Base-by-base conservation (phyloP, 2,888 invertebrate species). In the Dioctria linearis region DNA sequence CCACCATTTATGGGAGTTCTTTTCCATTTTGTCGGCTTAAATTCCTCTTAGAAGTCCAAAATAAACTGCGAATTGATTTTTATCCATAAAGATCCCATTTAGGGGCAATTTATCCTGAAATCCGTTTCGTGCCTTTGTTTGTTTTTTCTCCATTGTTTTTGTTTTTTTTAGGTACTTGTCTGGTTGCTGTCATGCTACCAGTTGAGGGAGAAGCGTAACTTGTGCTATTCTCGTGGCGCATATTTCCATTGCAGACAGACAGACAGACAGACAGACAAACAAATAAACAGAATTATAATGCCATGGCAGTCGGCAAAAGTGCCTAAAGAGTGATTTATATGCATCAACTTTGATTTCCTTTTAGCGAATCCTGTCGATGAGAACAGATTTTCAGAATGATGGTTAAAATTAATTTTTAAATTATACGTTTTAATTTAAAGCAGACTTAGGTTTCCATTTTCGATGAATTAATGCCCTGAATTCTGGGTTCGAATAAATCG, bases 71-170 rank as follows among this genome's bases (percentile, higher is more conserved):
- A 73, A 73, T 73, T 73, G 73, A 73, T 73, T 73, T 73, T 57
- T 57, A 73, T 73, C 73, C 57, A 73, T 73, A 73, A 57, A 73
- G 57, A 73, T 73, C 73, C 51, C 73, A 73, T 73, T 73, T 73
- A 73, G 73, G 40, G 57, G 73, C 73, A 73, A 73, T 73, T 73
- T 73, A 57, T 73, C 57, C 73, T 42, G 57, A 73, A 73, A 57
- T 73, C 59, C 73, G 4, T 51, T 71, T 25, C 13, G 46, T 46
- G 46, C 46, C 8, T 46, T 46, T 40, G 71, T 39, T 49, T 69
- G 57, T 73, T 73, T 39, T 40, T 61, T 13, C 6, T 51, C 51
- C 51, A 51, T 11, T 11, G 8, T 51, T 51, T 11, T 11, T 2
- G 6, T 11, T 51, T 11, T 6, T 9, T 51, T 11, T 51, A 4